Evolutionary conservation across 1,140 invertebrate species (phyloP).

Genomic region (Druon quercuslanigerum): DNA sequence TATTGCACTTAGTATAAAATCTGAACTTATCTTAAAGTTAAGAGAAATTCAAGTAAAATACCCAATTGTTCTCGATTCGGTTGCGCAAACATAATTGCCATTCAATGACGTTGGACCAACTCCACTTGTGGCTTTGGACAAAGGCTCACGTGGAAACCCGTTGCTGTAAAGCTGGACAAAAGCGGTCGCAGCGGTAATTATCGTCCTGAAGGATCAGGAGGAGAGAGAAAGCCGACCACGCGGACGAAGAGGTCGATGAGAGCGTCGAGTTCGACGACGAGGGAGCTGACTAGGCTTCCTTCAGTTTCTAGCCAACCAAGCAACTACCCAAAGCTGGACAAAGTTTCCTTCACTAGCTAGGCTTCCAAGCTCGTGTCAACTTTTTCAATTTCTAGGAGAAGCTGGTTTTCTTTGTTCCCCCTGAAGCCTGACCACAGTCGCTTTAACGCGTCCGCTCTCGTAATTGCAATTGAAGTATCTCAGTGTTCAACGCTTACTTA

Average conservation of each 20-base stretch:
- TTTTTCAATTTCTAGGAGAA: conserved; percentile 62
- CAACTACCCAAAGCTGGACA: conserved; percentile 62
- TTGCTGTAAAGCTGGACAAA: conserved; percentile 58
- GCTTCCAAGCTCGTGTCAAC: conserved; percentile 61
- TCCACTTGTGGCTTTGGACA: conserved; percentile 52
- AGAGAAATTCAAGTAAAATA: not conserved
- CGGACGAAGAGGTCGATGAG: conserved; percentile 52
- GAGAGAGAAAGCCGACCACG: conserved; percentile 44
- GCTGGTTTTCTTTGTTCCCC: conserved; percentile 62
- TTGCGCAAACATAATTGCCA: conserved; percentile 50
- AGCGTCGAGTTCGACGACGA: conserved; percentile 51
- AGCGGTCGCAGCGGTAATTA: conserved; percentile 66
- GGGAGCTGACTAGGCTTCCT: conserved; percentile 69
- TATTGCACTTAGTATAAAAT: conserved; percentile 34
- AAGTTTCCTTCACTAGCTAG: conserved; percentile 61
- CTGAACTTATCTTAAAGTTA: conserved; percentile 36
- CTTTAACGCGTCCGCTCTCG: conserved; percentile 43
- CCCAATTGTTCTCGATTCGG: conserved; percentile 41
- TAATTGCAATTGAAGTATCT: conserved; percentile 60
- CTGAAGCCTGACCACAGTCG: conserved; percentile 49
- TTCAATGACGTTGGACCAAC: conserved; percentile 53
- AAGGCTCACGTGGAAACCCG: conserved; percentile 60
- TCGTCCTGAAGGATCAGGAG: conserved; percentile 54
- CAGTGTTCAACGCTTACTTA: conserved; percentile 11
- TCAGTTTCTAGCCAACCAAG: conserved; percentile 67